phyloP scores from a whole-genome alignment of 2,797 vertebrate species.

The Hippocampus kuda region DNA sequence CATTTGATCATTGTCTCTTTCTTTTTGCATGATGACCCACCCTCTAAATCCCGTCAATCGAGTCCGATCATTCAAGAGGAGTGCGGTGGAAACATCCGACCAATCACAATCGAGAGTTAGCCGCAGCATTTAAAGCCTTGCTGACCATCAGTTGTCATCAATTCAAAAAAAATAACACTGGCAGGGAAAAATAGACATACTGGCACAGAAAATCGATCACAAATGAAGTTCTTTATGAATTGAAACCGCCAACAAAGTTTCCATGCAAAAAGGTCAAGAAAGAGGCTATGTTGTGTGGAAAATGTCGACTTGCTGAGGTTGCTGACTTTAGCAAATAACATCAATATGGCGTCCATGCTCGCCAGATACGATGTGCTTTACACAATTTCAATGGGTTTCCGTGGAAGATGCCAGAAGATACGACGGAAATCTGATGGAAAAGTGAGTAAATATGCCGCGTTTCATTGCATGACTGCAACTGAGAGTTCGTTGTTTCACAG shows the following conservation, averaged over 20 bases:
- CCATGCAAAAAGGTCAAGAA: neutral
- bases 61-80: slow-evolving; percentile 50
- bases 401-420: slow-evolving; percentile 89
- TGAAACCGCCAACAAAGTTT: neutral
- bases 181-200: neutral
- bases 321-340: neutral
- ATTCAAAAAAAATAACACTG: neutral
- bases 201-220: neutral
- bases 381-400: slow-evolving; percentile 84
- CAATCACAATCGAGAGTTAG: slow-evolving; percentile 51
- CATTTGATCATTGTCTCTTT: neutral
- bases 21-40: neutral
- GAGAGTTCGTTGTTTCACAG: neutral
- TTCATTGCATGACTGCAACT: too few species aligned
- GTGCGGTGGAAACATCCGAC: neutral
- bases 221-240: neutral
- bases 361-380: slow-evolving; percentile 85
- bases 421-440: slow-evolving; percentile 79
- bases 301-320: neutral
- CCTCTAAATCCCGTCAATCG: slow-evolving; percentile 13
- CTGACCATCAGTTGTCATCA: slow-evolving; percentile 26
- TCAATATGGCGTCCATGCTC: slow-evolving; percentile 76
- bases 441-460: slow-evolving; percentile 55
- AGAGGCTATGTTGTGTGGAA: neutral
- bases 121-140: slow-evolving; percentile 65